phyloP scores from a whole-genome alignment of 2,797 vertebrate genomes.

The Sebastes aleutianus region DNA sequence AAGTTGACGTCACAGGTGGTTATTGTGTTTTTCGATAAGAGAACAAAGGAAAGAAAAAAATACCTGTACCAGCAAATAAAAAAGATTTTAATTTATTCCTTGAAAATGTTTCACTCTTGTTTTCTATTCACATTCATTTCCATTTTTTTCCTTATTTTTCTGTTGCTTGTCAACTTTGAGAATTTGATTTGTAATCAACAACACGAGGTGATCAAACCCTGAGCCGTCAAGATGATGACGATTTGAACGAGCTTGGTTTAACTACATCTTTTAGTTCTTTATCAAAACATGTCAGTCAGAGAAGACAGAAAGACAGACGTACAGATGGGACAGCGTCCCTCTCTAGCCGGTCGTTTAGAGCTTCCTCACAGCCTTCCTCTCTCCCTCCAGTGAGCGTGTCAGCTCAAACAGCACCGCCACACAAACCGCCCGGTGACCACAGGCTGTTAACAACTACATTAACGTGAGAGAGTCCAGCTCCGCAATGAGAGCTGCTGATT shows the following conservation, averaged over 20 bases:
- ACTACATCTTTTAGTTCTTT: background rate
- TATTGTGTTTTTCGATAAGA: background rate
- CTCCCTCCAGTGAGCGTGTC: conserved; percentile 45
- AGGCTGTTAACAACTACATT: conserved; percentile 80
- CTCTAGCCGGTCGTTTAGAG: background rate
- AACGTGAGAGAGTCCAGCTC: conserved; percentile 64
- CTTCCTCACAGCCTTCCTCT: conserved; percentile 27
- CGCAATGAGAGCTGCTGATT: conserved; percentile 43
- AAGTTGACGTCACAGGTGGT: no score
- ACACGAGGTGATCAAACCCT: background rate
- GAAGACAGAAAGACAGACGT: background rate
- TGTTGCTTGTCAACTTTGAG: background rate
- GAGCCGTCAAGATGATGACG: background rate
- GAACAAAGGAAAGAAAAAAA: background rate
- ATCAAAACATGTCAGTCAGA: background rate
- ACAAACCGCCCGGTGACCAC: conserved; percentile 70
- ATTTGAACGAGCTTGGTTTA: background rate
- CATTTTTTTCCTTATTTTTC: background rate
- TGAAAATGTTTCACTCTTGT: background rate
- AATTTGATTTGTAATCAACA: background rate
- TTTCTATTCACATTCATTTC: background rate
- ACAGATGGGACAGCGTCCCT: background rate
- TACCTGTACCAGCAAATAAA: background rate
- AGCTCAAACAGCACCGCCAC: conserved; percentile 65
- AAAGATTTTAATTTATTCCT: conserved; percentile 7